These are phyloP conservation scores for Rhineura floridana DNA, from an alignment of 2,113 vertebrate genomes.

Conservation along the genomic window DNA sequence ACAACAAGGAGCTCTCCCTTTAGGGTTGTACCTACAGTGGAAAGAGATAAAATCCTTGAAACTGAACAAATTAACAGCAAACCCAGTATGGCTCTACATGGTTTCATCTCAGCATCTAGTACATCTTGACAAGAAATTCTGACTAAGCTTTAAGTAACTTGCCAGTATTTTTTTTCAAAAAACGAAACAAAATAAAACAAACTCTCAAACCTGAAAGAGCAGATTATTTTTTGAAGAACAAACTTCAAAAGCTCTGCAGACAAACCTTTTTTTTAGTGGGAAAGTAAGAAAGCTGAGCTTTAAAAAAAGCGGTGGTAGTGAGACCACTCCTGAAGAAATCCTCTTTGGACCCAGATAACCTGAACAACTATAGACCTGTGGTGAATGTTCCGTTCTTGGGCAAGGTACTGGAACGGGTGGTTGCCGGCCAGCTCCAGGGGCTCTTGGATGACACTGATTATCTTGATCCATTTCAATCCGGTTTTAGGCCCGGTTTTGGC, in stretches of 20 bases:
- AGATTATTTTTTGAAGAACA: slow-evolving; percentile 33
- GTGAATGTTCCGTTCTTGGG: no score
- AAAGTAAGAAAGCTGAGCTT: not conserved
- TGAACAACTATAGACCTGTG: no score
- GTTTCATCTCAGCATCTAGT: slow-evolving; percentile 21
- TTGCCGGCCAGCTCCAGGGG: no score
- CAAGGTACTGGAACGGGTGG: no score
- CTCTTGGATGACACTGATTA: no score
- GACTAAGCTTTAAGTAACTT: slow-evolving; percentile 30
- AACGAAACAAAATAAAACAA: not conserved
- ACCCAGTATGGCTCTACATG: slow-evolving; percentile 38
- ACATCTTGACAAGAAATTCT: slow-evolving; percentile 54
- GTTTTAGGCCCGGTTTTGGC: no score
- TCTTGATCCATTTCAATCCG: no score
- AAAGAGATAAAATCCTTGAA: slow-evolving; percentile 53
- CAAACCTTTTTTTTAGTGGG: not conserved
- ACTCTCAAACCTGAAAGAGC: slow-evolving; percentile 13
- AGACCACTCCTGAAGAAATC: no score
- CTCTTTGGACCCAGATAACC: no score
- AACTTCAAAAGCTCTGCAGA: not conserved
- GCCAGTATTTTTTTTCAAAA: slow-evolving; percentile 20
- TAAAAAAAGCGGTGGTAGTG: no score
- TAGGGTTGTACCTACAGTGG: slow-evolving; percentile 53
- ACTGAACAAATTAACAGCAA: slow-evolving; percentile 54
- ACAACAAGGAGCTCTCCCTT: slow-evolving; percentile 53